Conservation (phyloP, 2,113 vertebrate species). For the Ornithorhynchus anatinus region DNA sequence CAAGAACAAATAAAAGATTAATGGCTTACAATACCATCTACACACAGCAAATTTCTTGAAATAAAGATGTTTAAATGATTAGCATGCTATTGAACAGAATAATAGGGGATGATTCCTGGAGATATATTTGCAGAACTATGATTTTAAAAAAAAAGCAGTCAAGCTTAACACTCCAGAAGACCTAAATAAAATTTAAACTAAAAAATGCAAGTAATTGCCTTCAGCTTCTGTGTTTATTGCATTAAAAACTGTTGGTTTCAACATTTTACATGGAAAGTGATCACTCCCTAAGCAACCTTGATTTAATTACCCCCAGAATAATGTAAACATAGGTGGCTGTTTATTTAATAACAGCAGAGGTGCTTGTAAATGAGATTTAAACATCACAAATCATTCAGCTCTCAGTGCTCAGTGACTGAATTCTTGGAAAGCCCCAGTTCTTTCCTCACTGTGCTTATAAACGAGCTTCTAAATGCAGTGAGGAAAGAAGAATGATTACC, state of each 20-base stretch:
- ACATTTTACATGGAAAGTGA: not conserved
- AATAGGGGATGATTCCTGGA: not conserved
- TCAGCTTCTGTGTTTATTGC: not conserved
- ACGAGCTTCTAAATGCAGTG: not conserved
- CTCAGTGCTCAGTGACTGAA: not conserved
- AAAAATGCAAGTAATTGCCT: not conserved
- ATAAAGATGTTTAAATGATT: not conserved
- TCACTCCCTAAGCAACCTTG: not conserved
- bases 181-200: not conserved
- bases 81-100: not conserved
- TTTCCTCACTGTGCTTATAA: not conserved
- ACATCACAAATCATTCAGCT: not conserved
- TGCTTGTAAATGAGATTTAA: conserved; percentile 4
- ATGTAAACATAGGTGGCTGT: not conserved
- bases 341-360: not conserved
- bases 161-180: not conserved
- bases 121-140: not conserved
- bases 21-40: too few relatives aligned
- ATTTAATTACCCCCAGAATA: conserved; percentile 14
- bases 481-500: not conserved
- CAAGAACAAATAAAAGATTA: too few relatives aligned
- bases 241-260: not conserved
- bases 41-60: too few relatives aligned
- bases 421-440: not conserved
- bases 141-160: not conserved